phyloP scores from a whole-genome alignment of 2,113 vertebrate species.

The Periophthalmus modestus region DNA sequence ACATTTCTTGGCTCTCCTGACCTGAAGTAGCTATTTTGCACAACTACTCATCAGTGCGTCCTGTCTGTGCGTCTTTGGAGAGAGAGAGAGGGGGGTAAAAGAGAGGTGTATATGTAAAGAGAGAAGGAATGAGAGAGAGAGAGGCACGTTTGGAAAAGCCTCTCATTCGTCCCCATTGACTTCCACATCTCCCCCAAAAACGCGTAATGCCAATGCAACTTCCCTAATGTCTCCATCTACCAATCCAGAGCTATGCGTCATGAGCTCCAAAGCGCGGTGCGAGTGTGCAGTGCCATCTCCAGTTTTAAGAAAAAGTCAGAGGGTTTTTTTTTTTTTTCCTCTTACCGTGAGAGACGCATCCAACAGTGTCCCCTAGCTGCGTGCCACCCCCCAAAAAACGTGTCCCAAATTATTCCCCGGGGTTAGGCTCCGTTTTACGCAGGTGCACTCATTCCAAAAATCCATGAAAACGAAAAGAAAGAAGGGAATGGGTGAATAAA shows the following conservation, averaged over 20 bases:
- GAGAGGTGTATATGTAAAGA: not conserved
- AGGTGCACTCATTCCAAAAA: conserved; percentile 4
- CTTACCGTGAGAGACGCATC: conserved; percentile 9
- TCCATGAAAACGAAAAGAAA: not conserved
- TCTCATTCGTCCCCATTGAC: not conserved
- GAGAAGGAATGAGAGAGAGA: not conserved
- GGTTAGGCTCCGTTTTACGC: not conserved
- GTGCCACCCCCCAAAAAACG: not conserved
- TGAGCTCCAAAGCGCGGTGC: not conserved
- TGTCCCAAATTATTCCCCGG: not conserved
- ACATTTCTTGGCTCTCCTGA: not conserved
- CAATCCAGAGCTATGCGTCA: conserved; percentile 2
- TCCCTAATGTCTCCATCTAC: not conserved
- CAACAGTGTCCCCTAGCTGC: not conserved
- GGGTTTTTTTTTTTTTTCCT: no score
- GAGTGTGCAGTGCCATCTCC: not conserved
- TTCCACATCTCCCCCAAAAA: not conserved
- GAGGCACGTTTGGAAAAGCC: not conserved
- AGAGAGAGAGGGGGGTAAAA: not conserved
- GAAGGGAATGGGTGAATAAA: not conserved
- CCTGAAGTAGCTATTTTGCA: not conserved
- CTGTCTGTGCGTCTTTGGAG: not conserved
- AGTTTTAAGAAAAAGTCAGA: conserved; percentile 2
- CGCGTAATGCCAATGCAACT: not conserved
- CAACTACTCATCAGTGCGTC: conserved; percentile 5